phyloP scores from a whole-genome alignment of 2,888 invertebrate genomes.

The Resseliella maxima region DNA sequence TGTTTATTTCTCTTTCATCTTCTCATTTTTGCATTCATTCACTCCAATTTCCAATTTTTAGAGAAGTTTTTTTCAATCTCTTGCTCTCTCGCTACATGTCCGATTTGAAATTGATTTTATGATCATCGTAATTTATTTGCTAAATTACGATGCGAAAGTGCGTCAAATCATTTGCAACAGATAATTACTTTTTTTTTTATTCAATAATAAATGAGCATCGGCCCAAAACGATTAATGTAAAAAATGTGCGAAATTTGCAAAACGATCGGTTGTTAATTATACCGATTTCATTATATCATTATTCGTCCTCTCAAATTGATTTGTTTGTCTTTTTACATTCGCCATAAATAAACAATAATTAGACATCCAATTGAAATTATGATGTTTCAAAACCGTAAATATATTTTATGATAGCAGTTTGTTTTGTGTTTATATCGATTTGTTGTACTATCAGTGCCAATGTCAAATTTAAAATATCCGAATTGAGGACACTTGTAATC shows the following conservation, averaged over 20 bases:
- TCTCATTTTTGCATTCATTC: too few relatives aligned
- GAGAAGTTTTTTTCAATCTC: too few relatives aligned
- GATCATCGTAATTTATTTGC: neutral
- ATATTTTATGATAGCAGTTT: too few relatives aligned
- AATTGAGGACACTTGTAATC: neutral
- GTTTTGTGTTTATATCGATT: neutral
- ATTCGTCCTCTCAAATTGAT: neutral
- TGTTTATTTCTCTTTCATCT: too few relatives aligned
- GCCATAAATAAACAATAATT: neutral
- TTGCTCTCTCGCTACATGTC: too few relatives aligned
- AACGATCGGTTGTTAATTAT: too few relatives aligned
- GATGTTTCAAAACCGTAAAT: too few relatives aligned
- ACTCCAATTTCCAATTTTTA: too few relatives aligned
- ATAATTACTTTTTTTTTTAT: neutral
- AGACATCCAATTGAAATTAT: too few relatives aligned
- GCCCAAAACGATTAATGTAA: too few relatives aligned
- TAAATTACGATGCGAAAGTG: slow-evolving; percentile 7
- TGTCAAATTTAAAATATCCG: neutral
- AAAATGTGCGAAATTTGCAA: too few relatives aligned
- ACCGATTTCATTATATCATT: neutral
- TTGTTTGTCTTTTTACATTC: neutral
- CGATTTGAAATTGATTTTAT: too few relatives aligned
- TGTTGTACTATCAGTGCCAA: slow-evolving; percentile 33
- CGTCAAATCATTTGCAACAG: slow-evolving; percentile 1
- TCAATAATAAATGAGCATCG: neutral